Percentiles rank a stretch among this genome's conserved stretches.
phyloP scores from a whole-genome alignment of 2,888 invertebrate species.

The Hymenopus coronatus region DNA sequence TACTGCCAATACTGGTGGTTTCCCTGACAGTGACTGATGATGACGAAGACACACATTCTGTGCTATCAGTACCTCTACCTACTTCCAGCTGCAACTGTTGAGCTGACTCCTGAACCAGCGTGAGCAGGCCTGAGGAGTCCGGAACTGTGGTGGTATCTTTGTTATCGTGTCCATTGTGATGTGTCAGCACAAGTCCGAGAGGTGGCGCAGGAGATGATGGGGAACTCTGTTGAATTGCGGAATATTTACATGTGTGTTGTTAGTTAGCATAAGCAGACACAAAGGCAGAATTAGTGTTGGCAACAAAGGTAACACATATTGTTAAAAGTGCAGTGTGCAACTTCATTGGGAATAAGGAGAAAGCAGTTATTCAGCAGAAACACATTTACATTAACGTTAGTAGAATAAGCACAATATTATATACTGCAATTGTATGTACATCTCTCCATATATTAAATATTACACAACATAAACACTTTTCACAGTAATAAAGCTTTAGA shows the following conservation, averaged over 20 bases:
- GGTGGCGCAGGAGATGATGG: slow-evolving; percentile 43
- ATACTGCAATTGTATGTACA: neutral
- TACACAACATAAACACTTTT: no score
- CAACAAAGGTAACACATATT: neutral
- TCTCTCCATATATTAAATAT: neutral
- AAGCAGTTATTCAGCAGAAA: neutral
- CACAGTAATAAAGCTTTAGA: no score
- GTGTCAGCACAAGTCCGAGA: slow-evolving; percentile 40
- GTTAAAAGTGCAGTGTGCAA: neutral
- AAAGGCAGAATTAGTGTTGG: neutral
- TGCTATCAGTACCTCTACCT: slow-evolving; percentile 29
- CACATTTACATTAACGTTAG: neutral
- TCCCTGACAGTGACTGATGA: neutral
- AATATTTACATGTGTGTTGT: neutral
- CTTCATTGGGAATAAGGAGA: neutral
- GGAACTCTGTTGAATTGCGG: slow-evolving; percentile 43
- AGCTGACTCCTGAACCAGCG: slow-evolving; percentile 30
- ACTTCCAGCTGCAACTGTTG: slow-evolving; percentile 16
- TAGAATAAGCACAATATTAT: neutral
- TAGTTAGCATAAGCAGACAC: neutral
- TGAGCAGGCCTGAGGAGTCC: slow-evolving; percentile 31
- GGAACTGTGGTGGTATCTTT: neutral
- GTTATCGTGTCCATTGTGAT: slow-evolving; percentile 17
- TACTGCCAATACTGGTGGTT: neutral
- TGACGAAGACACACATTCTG: neutral